Base-by-base conservation (phyloP, 2,797 vertebrate genomes). In the Paramormyrops hopkinsi region DNA sequence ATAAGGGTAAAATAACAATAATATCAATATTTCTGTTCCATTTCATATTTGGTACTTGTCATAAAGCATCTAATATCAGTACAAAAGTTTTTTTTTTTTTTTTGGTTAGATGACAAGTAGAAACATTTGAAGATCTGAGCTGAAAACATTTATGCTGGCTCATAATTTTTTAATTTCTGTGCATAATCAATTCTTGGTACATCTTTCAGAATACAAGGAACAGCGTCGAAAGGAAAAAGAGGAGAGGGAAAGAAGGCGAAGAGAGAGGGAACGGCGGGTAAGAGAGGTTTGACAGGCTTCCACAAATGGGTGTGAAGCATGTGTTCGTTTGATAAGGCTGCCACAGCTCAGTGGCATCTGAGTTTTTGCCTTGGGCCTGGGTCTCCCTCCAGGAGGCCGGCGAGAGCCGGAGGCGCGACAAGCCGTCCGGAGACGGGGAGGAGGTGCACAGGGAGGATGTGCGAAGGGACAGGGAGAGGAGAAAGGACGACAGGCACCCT, bases 161-260 rank as follows among this genome's bases (percentile, higher is more conserved):
- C 33, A 33, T 76, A 1, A 76, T 12, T 41, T 76, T 76, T 33
- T 6, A 25, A 46, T 44, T 6, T 17, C 22, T 11, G 19, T 79
- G 19, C 22, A 29, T 1, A 29, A 3, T 88, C 2, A 87, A 83
- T 11, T 92, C 88, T 33, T 41, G 12, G 14, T 76, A 19, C 69
- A 91, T 48, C 65, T 94, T 94, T 91, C 89, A 96, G 94, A 91
- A 17, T 76, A 92, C 89, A 93, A 62, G 92, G 93, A 94, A 56
- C 93, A 95, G 51, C 91, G 89, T 5, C 92, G 89, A 90, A 93
- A 90, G 90, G 91, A 93, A 89, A 94, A 73, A 92, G 95, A 95
- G 86, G 94, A 96, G 11, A 92, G 3, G 93, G 96, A 96, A 88
- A 93, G 89, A 88, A 95, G 93, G 89, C 94, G 92, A 89, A 93